Evolutionary conservation across 1,140 invertebrate genomes (phyloP).

Genomic region (Solen grandis): DNA sequence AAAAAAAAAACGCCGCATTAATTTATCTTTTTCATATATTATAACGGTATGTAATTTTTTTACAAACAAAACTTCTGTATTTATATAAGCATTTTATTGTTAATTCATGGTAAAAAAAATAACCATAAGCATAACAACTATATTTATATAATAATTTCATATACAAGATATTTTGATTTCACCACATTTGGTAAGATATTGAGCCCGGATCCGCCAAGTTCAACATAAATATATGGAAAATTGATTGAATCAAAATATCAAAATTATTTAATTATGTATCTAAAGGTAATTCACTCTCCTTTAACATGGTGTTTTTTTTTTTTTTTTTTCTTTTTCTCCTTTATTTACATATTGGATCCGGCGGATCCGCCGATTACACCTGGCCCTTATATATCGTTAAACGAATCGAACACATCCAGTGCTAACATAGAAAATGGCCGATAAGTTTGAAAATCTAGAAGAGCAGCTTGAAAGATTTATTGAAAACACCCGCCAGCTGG

Average conservation of each 20-base stretch:
- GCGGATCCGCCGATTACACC: neutral
- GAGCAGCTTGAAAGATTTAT: slow-evolving; percentile 97
- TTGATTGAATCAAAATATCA: too few relatives aligned
- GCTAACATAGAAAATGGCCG: slow-evolving; percentile 74
- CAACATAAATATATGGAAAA: neutral
- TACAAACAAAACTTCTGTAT: too few relatives aligned
- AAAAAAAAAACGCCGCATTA: too few relatives aligned
- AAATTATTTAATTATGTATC: too few relatives aligned
- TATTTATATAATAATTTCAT: too few relatives aligned
- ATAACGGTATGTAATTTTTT: too few relatives aligned
- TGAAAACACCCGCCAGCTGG: slow-evolving; percentile 98
- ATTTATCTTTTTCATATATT: too few relatives aligned
- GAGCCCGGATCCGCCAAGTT: neutral
- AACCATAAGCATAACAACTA: too few relatives aligned
- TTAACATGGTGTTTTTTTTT: neutral
- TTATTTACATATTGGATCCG: neutral
- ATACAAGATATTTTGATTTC: too few relatives aligned
- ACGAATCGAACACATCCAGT: neutral
- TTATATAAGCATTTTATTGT: too few relatives aligned
- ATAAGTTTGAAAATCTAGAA: slow-evolving; percentile 85
- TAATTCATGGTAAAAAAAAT: too few relatives aligned
- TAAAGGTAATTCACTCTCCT: neutral
- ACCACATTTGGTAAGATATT: too few relatives aligned
- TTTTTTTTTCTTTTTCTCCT: neutral
- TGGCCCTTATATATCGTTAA: neutral